These are phyloP conservation scores for Drosophila pegasa DNA, from an alignment of 2,888 invertebrate species.

Conservation along the genomic window DNA sequence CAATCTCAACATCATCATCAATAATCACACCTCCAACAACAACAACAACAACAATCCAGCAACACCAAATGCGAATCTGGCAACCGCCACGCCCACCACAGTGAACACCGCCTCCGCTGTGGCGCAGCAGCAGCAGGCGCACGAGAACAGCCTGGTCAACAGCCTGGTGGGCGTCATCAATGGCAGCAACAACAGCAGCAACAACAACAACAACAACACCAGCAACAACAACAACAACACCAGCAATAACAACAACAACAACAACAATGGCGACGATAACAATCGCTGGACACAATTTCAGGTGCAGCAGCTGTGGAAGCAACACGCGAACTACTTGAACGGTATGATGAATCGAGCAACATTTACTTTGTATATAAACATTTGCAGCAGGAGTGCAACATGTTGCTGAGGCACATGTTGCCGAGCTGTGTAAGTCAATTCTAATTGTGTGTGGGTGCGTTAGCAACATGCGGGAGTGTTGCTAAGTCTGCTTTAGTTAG, in stretches of 20 bases:
- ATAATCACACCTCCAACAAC: constrained; percentile 68
- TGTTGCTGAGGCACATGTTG: constrained; percentile 14
- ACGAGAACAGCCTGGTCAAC: constrained; percentile 77
- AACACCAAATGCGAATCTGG: constrained; percentile 76
- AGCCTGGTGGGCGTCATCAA: constrained; percentile 75
- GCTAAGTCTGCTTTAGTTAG: too few relatives aligned
- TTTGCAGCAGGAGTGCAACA: neutral
- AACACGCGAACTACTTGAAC: constrained; percentile 85
- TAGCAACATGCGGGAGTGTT: constrained; percentile 1
- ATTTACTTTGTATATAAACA: constrained; percentile 11
- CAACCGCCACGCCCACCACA: constrained; percentile 70
- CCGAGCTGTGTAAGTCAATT: neutral
- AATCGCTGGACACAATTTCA: constrained; percentile 85
- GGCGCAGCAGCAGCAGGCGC: constrained; percentile 72
- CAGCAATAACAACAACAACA: constrained; percentile 52
- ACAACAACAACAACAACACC: constrained; percentile 52
- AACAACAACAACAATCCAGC: constrained; percentile 72
- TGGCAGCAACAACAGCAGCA: constrained; percentile 56
- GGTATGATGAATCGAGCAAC: constrained; percentile 77
- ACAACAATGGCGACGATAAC: constrained; percentile 77
- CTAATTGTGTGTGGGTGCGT: neutral
- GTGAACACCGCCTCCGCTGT: constrained; percentile 68
- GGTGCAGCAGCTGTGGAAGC: constrained; percentile 85
- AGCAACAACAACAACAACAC: constrained; percentile 56
- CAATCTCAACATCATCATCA: constrained; percentile 74